Evolutionary conservation across 2,797 vertebrate genomes (phyloP), one percentile per base, ranked within the genome.

Genomic region (Myiotriccus ornatus): DNA sequence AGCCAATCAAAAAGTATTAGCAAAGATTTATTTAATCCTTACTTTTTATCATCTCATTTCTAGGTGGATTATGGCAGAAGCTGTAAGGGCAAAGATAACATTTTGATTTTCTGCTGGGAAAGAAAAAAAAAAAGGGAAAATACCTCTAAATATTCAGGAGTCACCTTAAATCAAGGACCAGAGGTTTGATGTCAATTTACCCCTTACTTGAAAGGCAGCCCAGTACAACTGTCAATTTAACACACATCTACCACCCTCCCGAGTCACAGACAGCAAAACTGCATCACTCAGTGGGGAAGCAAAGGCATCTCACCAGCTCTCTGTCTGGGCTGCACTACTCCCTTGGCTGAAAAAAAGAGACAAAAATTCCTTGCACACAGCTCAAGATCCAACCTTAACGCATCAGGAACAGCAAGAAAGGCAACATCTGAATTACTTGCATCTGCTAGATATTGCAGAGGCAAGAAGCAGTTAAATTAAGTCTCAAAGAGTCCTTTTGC

Each of bases 1-100:
- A 98, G 96, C 98, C 97, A 98, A 98, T 98, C 98, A 98, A 97
- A 98, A 98, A 97, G 97, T 96, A 96, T 97, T 97, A 98, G 94
- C 95, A 94, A 96, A 98, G 97, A 97, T 97, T 98, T 97, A 93
- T 95, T 97, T 97, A 97, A 98, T 97, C 97, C 96, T 93, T 80
- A 95, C 76, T 94, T 96, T 96, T 97, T 95, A 96, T 96, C 91
- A 94, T 95, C 91, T 96, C 90, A 95, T 96, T 97, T 97, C 94
- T 96, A 94, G 37, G 79, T 97, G 96, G 97, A 97, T 97, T 97
- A 97, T 63, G 74, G 88, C 46, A 63, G 96, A 96, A 91, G 84
- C 87, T 93, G 81, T 84, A 91, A 94, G 79, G 84, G 82, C 87
- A 92, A 78, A 94, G 94, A 95, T 84, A 96, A 92, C 85, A 78